A percentile compares a stretch with the other conserved stretches of the same genome.
phyloP scores from a whole-genome alignment of 2,113 vertebrate genomes.

The Sebastes schlegelii region DNA sequence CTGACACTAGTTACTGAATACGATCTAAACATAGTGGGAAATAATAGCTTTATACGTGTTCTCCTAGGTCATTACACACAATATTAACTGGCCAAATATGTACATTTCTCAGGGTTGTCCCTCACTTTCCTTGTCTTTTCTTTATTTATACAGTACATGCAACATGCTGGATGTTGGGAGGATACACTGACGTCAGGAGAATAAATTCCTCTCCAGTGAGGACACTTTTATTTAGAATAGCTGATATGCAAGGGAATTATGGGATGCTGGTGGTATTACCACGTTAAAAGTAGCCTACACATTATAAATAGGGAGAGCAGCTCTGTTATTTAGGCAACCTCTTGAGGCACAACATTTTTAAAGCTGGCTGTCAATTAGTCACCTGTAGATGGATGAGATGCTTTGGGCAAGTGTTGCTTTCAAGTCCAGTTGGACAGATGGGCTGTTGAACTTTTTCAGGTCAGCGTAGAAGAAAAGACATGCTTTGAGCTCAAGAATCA shows the following conservation, averaged over 20 bases:
- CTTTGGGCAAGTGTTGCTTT: constrained; percentile 1
- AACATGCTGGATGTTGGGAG: constrained; percentile 58
- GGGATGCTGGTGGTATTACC: constrained; percentile 52
- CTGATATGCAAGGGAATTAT: constrained; percentile 66
- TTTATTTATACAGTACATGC: constrained; percentile 12
- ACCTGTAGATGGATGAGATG: constrained; percentile 25
- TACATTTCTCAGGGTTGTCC: constrained; percentile 16
- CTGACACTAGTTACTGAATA: neutral
- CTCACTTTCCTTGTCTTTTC: neutral
- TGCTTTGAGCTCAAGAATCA: neutral
- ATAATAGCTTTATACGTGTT: neutral
- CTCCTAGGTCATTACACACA: neutral
- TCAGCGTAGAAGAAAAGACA: neutral
- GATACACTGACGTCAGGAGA: constrained; percentile 59
- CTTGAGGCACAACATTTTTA: constrained; percentile 49
- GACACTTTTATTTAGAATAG: constrained; percentile 71
- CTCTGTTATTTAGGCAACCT: constrained; percentile 49
- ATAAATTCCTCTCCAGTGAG: constrained; percentile 71
- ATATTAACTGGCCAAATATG: neutral
- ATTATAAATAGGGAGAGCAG: constrained; percentile 65
- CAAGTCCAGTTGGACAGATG: neutral
- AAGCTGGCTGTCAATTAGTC: constrained; percentile 38
- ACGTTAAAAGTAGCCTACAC: constrained; percentile 59
- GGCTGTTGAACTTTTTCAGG: neutral
- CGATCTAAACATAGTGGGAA: neutral